Percentiles rank a stretch among this genome's conserved stretches.
phyloP scores from a whole-genome alignment of 2,888 invertebrate genomes.

The Trissolcus japonicus region DNA sequence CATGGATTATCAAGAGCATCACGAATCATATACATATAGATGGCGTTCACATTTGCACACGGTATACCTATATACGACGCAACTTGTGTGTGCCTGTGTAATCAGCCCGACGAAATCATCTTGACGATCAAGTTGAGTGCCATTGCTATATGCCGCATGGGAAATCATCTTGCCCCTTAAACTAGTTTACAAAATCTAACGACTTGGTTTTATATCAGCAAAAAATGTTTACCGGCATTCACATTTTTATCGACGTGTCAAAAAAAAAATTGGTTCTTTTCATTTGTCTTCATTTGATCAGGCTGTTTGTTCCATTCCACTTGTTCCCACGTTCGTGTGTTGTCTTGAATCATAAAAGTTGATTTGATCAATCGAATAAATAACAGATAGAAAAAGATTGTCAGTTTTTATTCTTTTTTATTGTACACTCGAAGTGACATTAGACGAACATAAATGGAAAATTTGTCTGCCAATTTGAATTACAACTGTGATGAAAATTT shows the following conservation, averaged over 20 bases:
- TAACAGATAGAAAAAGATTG: too few relatives aligned
- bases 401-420: too few relatives aligned
- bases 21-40: slow-evolving; percentile 2
- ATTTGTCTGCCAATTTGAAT: too few relatives aligned
- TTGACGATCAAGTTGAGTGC: slow-evolving; percentile 65
- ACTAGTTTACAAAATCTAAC: slow-evolving; percentile 44
- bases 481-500: too few relatives aligned
- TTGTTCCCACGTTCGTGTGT: too few relatives aligned
- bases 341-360: too few relatives aligned
- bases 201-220: slow-evolving; percentile 60
- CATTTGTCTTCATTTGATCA: not conserved
- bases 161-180: slow-evolving; percentile 70
- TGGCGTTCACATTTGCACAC: slow-evolving; percentile 17
- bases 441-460: too few relatives aligned
- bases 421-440: too few relatives aligned
- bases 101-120: slow-evolving; percentile 65
- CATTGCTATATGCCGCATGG: slow-evolving; percentile 65
- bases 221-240: slow-evolving; percentile 39
- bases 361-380: too few relatives aligned
- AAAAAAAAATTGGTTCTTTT: too few relatives aligned
- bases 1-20: slow-evolving; percentile 22
- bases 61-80: not conserved
- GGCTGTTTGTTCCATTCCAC: not conserved
- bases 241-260: not conserved
- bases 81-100: slow-evolving; percentile 51